A percentile compares a stretch with the other conserved stretches of the same genome.
phyloP scores from a whole-genome alignment of 1,140 invertebrate genomes.

The Anoplophora glabripennis region DNA sequence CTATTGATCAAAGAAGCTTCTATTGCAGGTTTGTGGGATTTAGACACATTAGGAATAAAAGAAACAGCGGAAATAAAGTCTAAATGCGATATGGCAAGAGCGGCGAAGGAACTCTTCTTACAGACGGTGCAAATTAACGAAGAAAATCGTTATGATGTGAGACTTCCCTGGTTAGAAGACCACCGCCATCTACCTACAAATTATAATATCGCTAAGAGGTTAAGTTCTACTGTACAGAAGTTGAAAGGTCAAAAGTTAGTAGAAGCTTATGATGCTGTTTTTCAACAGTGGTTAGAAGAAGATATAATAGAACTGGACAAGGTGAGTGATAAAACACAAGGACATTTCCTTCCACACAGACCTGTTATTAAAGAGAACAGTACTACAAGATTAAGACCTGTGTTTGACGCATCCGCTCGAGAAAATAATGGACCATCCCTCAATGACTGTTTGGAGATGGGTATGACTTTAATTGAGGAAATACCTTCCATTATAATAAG shows the following conservation, averaged over 20 bases:
- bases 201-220: constrained; percentile 16
- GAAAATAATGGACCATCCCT: too few species aligned
- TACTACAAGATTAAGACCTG: too few species aligned
- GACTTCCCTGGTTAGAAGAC: constrained; percentile 21
- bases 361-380: too few species aligned
- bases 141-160: constrained; percentile 16
- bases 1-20: constrained; percentile 12
- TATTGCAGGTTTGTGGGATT: constrained; percentile 5
- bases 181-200: constrained; percentile 12
- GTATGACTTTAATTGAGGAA: too few species aligned
- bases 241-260: constrained; percentile 8
- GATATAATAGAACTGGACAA: constrained; percentile 8
- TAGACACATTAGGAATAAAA: constrained; percentile 20
- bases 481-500: too few species aligned
- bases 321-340: background rate
- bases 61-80: constrained; percentile 12
- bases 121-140: background rate
- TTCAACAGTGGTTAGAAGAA: constrained; percentile 12
- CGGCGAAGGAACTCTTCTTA: background rate
- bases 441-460: too few species aligned
- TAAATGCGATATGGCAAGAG: constrained; percentile 3
- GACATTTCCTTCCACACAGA: background rate
- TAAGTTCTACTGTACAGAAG: constrained; percentile 7
- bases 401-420: too few species aligned
- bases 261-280: constrained; percentile 5